These are phyloP conservation scores for Pemphredon lugubris DNA, from an alignment of 2,888 invertebrate genomes.

Conservation along the genomic window DNA sequence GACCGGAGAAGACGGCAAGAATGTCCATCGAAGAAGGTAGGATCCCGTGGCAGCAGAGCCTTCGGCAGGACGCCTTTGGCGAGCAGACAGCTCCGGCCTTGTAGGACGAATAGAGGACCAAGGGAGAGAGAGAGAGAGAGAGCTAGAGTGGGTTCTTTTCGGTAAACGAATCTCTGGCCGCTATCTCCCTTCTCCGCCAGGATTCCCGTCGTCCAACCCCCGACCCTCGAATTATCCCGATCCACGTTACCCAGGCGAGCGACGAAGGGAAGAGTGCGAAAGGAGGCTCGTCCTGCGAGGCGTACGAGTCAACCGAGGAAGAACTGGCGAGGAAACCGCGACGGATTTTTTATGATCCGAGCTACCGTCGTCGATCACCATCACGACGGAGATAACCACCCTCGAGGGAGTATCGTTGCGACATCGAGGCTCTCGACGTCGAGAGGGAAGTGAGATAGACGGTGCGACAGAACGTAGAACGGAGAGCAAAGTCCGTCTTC, in stretches of 20 bases:
- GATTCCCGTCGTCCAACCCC: too few relatives aligned
- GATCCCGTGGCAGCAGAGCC: constrained; percentile 82
- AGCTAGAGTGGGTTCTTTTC: constrained; percentile 37
- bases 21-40: constrained; percentile 75
- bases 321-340: too few relatives aligned
- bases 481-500: too few relatives aligned
- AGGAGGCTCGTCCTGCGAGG: neutral
- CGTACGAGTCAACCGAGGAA: neutral
- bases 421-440: neutral
- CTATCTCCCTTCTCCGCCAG: constrained; percentile 49
- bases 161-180: too few relatives aligned
- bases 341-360: too few relatives aligned
- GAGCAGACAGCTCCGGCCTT: constrained; percentile 83
- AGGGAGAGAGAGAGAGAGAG: too few relatives aligned
- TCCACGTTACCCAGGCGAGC: constrained; percentile 24
- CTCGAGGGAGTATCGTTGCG: neutral
- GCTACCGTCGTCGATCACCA: neutral
- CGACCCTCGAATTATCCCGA: constrained; percentile 34
- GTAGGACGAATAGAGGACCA: constrained; percentile 65
- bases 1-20: constrained; percentile 35
- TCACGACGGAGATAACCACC: neutral
- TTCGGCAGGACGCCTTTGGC: constrained; percentile 82
- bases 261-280: constrained; percentile 20
- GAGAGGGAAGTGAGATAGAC: neutral
- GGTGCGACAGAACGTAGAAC: neutral